Evolutionary conservation across 37 sponge, comb jelly and placozoan genomes (phyloP).

Genomic region (Petrosia ficiformis): DNA sequence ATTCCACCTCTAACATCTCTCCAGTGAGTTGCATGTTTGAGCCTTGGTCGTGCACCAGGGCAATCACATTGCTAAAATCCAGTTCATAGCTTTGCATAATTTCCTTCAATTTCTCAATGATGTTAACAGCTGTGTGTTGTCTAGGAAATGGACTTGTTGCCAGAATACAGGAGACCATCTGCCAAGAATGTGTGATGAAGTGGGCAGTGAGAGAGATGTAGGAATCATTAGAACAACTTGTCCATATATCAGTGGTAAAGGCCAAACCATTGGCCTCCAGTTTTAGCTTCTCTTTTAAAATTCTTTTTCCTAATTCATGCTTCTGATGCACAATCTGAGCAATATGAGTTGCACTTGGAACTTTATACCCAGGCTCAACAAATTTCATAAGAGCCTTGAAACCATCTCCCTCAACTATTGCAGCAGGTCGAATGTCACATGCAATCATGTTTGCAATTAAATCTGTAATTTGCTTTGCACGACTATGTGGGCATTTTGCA

Average conservation of each 20-base stretch:
- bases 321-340: slow-evolving; percentile 12
- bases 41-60: slow-evolving; percentile 2
- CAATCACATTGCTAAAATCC: background rate
- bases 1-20: background rate
- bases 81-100: background rate
- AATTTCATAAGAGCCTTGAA: slow-evolving; percentile 3
- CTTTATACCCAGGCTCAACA: slow-evolving; percentile 12
- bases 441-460: slow-evolving; percentile 17
- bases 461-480: slow-evolving; percentile 10
- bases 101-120: slow-evolving; percentile 9
- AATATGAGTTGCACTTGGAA: slow-evolving; percentile 15
- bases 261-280: background rate
- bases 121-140: slow-evolving; percentile 7
- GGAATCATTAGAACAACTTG: slow-evolving; percentile 9
- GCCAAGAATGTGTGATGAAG: background rate
- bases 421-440: slow-evolving; percentile 8
- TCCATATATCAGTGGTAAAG: slow-evolving; percentile 22
- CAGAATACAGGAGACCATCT: slow-evolving; percentile 8
- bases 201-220: slow-evolving; percentile 8
- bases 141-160: slow-evolving; percentile 11
- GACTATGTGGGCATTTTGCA: background rate
- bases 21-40: slow-evolving; percentile 10
- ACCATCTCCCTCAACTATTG: slow-evolving; percentile 22
- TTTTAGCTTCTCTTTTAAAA: background rate
- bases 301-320: background rate